Base-by-base conservation (phyloP, 2,797 vertebrate species). In the Neoniphon sammara region DNA sequence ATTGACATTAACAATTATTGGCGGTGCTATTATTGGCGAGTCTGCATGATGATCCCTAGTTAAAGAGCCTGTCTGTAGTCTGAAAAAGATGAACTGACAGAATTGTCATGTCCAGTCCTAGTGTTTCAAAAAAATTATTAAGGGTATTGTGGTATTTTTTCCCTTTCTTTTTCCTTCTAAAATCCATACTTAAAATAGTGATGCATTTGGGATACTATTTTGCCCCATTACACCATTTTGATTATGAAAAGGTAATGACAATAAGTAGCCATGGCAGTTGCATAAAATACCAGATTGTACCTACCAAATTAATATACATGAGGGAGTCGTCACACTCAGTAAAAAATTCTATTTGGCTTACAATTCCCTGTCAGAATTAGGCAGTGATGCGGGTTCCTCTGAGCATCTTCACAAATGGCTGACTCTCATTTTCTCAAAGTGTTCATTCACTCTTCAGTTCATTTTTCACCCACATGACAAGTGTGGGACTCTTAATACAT, bases 321-420 rank as follows among this genome's bases (percentile, higher is more conserved):
- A 54, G 25, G 25, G 56, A 69, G 58, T 15, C 5, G 21, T 61
- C 5, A 2, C 62, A 61, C 21, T 62, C 9, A 59, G 39, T 70
- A 52, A 60, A 47, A 70, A 52, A 70, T 54, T 54, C 55, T 54
- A 59, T 68, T 60, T 56, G 27, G 59, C 36, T 78, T 73, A 20
- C 36, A 76, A 39, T 61, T 72, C 30, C 58, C 59, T 59, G 30
- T n/a, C 30, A 67, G 9, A 49, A 15, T 62, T 4, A 36, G 18
- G 20, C 58, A 3, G 4, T 27, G 12, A 39, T 39, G 36, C 7
- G 10, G 36, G 34, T 34, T 11, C 42, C 42, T 17, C 5, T 7
- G 2, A 21, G 23, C 52, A 25, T 10, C 20, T 30, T 5, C 27
- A 18, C 3, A n/a, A 34, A 34, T 31, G n/a, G 9, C 1, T n/a